Evolutionary conservation across 2,113 vertebrate species (phyloP).

Genomic region (Odontesthes bonariensis): DNA sequence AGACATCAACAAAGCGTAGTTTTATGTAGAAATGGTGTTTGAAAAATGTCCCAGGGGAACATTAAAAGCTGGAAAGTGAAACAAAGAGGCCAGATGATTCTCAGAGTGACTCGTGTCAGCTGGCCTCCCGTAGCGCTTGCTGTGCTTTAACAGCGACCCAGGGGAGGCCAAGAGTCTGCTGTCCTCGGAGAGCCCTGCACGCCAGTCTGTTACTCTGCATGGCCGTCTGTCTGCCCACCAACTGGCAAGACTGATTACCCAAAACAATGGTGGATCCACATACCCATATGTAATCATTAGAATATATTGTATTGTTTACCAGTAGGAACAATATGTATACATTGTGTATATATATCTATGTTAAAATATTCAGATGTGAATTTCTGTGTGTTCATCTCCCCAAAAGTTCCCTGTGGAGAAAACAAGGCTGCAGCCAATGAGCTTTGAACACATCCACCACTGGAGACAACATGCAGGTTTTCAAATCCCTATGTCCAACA

Average conservation of each 20-base stretch:
- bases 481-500: constrained; percentile 67
- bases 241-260: constrained; percentile 41
- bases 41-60: constrained; percentile 2
- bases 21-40: neutral
- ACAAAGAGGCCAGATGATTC: constrained; percentile 59
- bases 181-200: constrained; percentile 50
- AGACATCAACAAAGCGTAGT: neutral
- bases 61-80: constrained; percentile 22
- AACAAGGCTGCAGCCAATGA: constrained; percentile 56
- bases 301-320: constrained; percentile 7
- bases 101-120: constrained; percentile 61
- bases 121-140: constrained; percentile 36
- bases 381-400: constrained; percentile 41
- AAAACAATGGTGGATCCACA: constrained; percentile 1
- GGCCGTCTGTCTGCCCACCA: constrained; percentile 60
- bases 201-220: constrained; percentile 34
- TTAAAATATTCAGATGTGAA: constrained; percentile 24
- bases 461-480: constrained; percentile 64
- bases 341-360: constrained; percentile 10
- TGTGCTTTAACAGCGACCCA: constrained; percentile 57
- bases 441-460: constrained; percentile 61
- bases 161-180: constrained; percentile 56
- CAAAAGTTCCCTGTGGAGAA: constrained; percentile 50
- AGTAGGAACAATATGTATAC: neutral
- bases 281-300: constrained; percentile 1